Evolutionary conservation across 1,140 invertebrate species (phyloP).

Genomic region (Procambarus virginalis): DNA sequence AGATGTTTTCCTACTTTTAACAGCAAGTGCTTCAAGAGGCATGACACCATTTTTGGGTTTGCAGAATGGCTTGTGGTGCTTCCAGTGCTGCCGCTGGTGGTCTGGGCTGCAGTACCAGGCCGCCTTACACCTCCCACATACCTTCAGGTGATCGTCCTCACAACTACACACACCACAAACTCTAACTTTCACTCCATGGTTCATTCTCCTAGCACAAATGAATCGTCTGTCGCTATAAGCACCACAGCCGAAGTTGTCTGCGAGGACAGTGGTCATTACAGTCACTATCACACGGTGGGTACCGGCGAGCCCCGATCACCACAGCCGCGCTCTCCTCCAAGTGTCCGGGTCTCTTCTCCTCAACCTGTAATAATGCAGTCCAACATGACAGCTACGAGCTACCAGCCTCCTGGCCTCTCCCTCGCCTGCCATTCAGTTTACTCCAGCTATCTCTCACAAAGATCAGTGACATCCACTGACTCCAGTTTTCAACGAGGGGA

Average conservation of each 20-base stretch:
- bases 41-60: slow-evolving; percentile 26
- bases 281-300: background rate
- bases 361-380: background rate
- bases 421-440: background rate
- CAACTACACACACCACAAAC: slow-evolving; percentile 27
- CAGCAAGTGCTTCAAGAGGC: background rate
- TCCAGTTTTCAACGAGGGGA: background rate
- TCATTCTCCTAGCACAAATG: slow-evolving; percentile 15
- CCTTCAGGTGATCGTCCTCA: slow-evolving; percentile 27
- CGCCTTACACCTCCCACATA: slow-evolving; percentile 33
- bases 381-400: slow-evolving; percentile 4
- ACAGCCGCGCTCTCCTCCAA: background rate
- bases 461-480: background rate
- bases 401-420: background rate
- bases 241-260: slow-evolving; percentile 5
- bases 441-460: background rate
- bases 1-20: background rate
- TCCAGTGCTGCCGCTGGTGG: slow-evolving; percentile 54
- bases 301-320: too few relatives aligned
- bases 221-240: background rate
- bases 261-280: slow-evolving; percentile 21
- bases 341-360: background rate
- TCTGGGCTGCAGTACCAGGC: slow-evolving; percentile 41
- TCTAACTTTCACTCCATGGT: slow-evolving; percentile 17
- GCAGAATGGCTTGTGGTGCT: slow-evolving; percentile 44